Percentiles rank a stretch among this genome's conserved stretches.
These are phyloP conservation scores for Malaclemys terrapin DNA, from an alignment of 2,113 vertebrate genomes.

Conservation along the genomic window DNA sequence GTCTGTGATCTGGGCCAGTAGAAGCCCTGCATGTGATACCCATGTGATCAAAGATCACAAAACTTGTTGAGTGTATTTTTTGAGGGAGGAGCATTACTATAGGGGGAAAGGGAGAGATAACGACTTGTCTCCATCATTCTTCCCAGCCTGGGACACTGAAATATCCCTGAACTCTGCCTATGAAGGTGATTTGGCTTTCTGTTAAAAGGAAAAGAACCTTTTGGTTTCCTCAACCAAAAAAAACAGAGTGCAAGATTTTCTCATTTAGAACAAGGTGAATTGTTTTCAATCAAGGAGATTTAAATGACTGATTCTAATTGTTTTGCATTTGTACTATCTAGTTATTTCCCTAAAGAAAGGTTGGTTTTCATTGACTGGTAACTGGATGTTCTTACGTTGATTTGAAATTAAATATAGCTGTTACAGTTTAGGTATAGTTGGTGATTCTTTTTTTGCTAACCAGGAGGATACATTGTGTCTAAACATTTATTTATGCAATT, in stretches of 20 bases:
- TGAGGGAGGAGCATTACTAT: not conserved
- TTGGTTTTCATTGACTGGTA: not conserved
- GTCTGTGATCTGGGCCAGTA: accelerated
- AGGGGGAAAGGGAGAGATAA: not conserved
- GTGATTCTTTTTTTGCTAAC: not conserved
- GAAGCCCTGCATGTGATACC: accelerated
- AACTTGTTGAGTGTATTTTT: not conserved
- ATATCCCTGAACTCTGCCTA: not conserved
- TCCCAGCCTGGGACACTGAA: not conserved
- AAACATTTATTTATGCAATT: not conserved
- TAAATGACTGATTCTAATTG: not conserved
- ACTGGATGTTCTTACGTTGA: not conserved
- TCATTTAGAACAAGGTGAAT: not conserved
- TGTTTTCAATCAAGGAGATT: not conserved
- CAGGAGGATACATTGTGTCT: not conserved
- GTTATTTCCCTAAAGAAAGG: not conserved
- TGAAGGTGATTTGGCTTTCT: not conserved
- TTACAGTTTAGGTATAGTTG: not conserved
- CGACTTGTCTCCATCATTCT: not conserved
- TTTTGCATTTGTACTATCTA: not conserved
- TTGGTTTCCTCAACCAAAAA: not conserved
- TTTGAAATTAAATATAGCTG: not conserved
- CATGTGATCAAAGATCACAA: not conserved
- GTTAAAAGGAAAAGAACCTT: not conserved
- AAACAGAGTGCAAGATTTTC: not conserved